Percentiles rank a stretch among this genome's conserved stretches.
Conservation (phyloP, 2,888 invertebrate species). For the Hirtodrosophila alboralis region DNA sequence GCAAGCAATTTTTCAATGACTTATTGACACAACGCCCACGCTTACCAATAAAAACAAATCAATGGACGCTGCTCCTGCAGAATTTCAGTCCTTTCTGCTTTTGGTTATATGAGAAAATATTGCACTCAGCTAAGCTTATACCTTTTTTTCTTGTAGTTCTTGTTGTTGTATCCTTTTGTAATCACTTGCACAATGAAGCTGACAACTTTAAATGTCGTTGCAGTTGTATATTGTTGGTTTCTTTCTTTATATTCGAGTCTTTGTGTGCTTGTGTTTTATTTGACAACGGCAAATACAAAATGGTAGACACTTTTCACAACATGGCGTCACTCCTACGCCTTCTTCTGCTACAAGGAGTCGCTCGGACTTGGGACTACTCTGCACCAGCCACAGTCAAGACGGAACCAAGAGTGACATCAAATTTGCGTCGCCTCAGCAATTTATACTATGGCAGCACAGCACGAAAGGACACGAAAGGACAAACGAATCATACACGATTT, state of each 20-base stretch:
- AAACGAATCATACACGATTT: slow-evolving; percentile 1
- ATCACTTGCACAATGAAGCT: slow-evolving; percentile 8
- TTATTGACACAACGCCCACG: slow-evolving; percentile 60
- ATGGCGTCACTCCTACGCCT: slow-evolving; percentile 75
- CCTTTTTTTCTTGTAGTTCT: too few relatives aligned
- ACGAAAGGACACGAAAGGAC: slow-evolving; percentile 32
- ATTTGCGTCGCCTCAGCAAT: slow-evolving; percentile 40
- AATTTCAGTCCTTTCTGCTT: slow-evolving; percentile 4
- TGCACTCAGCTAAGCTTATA: slow-evolving; percentile 32
- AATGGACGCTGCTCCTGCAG: slow-evolving; percentile 36
- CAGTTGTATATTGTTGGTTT: slow-evolving; percentile 30
- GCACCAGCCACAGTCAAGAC: slow-evolving; percentile 62
- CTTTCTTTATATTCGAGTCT: slow-evolving; percentile 21
- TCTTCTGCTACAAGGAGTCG: slow-evolving; percentile 37
- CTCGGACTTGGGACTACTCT: slow-evolving; percentile 21
- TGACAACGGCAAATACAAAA: slow-evolving; percentile 43
- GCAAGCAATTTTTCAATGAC: slow-evolving; percentile 22
- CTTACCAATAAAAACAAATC: slow-evolving; percentile 67
- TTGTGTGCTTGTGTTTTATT: slow-evolving; percentile 13
- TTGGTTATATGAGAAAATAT: slow-evolving; percentile 26
- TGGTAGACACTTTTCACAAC: slow-evolving; percentile 75
- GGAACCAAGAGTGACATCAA: slow-evolving; percentile 66
- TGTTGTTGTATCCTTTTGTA: slow-evolving; percentile 4
- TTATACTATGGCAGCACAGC: slow-evolving; percentile 48
- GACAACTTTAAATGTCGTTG: slow-evolving; percentile 20